Evolutionary conservation across 2,888 invertebrate species (phyloP).

Genomic region (Melipona bicolor): DNA sequence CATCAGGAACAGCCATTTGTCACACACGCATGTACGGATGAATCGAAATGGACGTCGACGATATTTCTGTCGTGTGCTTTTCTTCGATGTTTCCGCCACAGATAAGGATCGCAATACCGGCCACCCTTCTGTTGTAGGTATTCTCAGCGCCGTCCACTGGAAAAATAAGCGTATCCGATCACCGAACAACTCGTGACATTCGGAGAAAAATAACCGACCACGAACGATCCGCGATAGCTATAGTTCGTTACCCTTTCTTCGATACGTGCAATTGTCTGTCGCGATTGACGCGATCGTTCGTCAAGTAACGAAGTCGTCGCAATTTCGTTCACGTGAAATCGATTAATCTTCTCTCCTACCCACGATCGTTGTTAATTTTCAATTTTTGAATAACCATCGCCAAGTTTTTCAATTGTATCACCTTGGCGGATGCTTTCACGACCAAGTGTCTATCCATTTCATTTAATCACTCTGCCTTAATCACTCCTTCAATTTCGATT

Average conservation of each 20-base stretch:
- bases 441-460: background rate
- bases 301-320: constrained; percentile 38
- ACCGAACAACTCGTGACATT: constrained; percentile 21
- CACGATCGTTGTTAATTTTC: background rate
- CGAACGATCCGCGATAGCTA: constrained; percentile 36
- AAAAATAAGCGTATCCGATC: constrained; percentile 26
- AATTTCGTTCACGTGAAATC: constrained; percentile 28
- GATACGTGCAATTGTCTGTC: background rate
- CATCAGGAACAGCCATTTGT: constrained; percentile 38
- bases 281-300: constrained; percentile 13
- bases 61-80: constrained; percentile 47
- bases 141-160: constrained; percentile 12
- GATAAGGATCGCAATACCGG: constrained; percentile 36
- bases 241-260: constrained; percentile 47
- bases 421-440: background rate
- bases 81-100: constrained; percentile 36
- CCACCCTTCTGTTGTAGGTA: constrained; percentile 27
- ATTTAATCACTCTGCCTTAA: background rate
- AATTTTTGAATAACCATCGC: background rate
- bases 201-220: constrained; percentile 23
- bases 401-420: background rate
- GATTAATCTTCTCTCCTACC: too few relatives aligned
- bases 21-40: constrained; percentile 39
- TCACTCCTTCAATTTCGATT: background rate
- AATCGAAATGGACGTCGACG: constrained; percentile 43